These are phyloP conservation scores for Andrena camellia DNA, from an alignment of 2,888 invertebrate genomes.

Conservation along the genomic window DNA sequence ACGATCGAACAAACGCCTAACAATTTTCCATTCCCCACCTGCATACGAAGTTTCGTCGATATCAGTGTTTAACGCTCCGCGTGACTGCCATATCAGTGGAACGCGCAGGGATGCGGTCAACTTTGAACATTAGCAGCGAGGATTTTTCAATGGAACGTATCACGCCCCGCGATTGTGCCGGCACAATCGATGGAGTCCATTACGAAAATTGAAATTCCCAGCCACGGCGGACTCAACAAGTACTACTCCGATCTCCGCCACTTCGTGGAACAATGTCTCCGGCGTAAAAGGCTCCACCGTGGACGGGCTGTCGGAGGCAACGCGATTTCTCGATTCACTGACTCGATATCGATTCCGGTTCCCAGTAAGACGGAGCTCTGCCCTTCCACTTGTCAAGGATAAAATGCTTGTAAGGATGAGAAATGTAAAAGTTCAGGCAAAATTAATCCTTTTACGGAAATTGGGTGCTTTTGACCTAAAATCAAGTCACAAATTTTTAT, in stretches of 20 bases:
- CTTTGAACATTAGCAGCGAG: not conserved
- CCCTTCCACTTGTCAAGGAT: not conserved
- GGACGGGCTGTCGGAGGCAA: slow-evolving; percentile 12
- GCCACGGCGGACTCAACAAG: slow-evolving; percentile 60
- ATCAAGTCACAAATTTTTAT: no score
- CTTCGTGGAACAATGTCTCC: slow-evolving; percentile 31
- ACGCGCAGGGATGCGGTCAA: slow-evolving; percentile 16
- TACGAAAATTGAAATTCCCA: slow-evolving; percentile 64
- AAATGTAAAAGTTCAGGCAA: not conserved
- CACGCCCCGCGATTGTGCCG: slow-evolving; percentile 11
- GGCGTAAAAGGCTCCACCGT: slow-evolving; percentile 19
- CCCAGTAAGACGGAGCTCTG: slow-evolving; percentile 18
- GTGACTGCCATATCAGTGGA: not conserved
- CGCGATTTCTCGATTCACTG: slow-evolving; percentile 27
- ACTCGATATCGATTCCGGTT: slow-evolving; percentile 22
- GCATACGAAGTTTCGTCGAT: not conserved
- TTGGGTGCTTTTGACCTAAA: no score
- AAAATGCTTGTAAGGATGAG: not conserved
- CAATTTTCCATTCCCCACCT: not conserved
- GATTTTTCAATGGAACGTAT: slow-evolving; percentile 48
- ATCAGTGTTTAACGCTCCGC: not conserved
- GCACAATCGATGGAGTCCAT: slow-evolving; percentile 61
- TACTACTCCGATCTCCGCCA: slow-evolving; percentile 47
- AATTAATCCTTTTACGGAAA: not conserved
- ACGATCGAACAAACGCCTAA: no score